Evolutionary conservation across 2,888 invertebrate genomes (phyloP), one percentile per base, ranked within the genome.

Genomic region (Hemicrepidius hirtus): DNA sequence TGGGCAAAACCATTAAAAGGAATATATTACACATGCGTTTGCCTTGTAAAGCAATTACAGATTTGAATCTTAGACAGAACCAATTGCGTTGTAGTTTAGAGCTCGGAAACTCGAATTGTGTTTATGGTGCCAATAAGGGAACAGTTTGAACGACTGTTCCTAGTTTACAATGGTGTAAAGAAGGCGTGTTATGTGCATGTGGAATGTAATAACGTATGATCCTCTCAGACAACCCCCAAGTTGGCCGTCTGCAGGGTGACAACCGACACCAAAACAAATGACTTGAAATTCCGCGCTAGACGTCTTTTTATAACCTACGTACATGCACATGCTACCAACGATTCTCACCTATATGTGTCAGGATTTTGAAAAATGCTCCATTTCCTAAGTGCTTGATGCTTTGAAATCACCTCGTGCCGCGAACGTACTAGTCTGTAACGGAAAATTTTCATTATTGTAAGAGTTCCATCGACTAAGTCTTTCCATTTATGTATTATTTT

Each of bases 261-360:
- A 82, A 80, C 78, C 80, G 78, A 81, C 82, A 81, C 83, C 79
- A 75, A 80, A 81, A 84, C 82, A 84, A 84, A 84, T 84, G 84
- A 84, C 83, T 82, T 77, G 81, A 80, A 76, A 78, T 77, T 78
- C 73, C 76, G 73, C 67, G 75, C 80, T 77, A 80, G 80, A 80
- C 79, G 75, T 73, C 74, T 80, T 80, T 79, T 80, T 80, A 75
- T 76, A 75, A 57, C 67, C 53, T 37, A 63, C 66, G 49, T 46
- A 68, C 62, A 70, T 70, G 64, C 64, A 60, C 65, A 60, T 65
- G 59, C 59, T 71, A 50, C 44, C 46, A 60, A 7, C 37, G 46
- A 16, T 40, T 37, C 57, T 50, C 41, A 71, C 65, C 71, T 71
- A 71, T 66, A 71, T 50, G 65, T 57, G 70, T 57, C 64, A 57